Conservation (phyloP, 2,888 invertebrate species). For the Drosophila picticornis region DNA sequence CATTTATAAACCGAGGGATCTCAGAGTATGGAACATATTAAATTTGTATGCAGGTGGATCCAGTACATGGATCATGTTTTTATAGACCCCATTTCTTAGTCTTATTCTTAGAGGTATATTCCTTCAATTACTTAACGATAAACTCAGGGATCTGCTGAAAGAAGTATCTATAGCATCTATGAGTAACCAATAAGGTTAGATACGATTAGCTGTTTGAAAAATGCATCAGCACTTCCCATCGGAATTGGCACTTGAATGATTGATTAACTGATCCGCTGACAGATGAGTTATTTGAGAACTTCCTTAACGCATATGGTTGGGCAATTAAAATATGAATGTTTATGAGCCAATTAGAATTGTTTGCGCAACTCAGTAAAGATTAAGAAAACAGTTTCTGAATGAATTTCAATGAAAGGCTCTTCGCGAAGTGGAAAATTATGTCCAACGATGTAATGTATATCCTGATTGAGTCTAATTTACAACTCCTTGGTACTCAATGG, state of each 20-base stretch:
- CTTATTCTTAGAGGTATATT: neutral
- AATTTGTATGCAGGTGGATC: neutral
- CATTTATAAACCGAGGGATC: no score
- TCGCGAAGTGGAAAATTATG: no score
- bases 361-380: neutral
- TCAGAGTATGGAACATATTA: neutral
- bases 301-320: constrained; percentile 1
- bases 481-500: neutral
- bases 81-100: neutral
- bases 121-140: no score
- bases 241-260: constrained; percentile 23
- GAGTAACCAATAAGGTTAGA: constrained; percentile 6
- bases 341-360: constrained; percentile 3
- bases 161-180: neutral
- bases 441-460: neutral
- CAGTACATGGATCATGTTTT: neutral
- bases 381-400: neutral
- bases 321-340: constrained; percentile 2
- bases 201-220: constrained; percentile 9
- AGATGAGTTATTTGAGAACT: constrained; percentile 22
- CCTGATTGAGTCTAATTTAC: neutral
- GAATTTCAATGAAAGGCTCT: neutral
- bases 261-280: constrained; percentile 9
- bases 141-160: neutral
- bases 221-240: constrained; percentile 28